Evolutionary conservation across 1,140 invertebrate genomes (phyloP).

Genomic region (Magallana gigas): DNA sequence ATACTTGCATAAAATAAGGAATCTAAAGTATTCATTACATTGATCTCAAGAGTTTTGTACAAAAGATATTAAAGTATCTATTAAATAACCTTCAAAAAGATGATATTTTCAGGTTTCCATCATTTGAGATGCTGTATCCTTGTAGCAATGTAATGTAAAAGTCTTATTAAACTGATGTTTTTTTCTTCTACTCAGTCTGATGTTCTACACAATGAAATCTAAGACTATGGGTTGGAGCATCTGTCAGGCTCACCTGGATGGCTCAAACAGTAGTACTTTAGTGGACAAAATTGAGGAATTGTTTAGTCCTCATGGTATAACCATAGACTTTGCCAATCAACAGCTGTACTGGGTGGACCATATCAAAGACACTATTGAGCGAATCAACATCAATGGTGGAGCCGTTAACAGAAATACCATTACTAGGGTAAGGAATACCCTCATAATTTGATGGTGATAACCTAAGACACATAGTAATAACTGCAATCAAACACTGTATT

Average conservation of each 20-base stretch:
- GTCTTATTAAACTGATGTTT: neutral
- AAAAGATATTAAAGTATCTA: too few species aligned
- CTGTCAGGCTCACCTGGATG: slow-evolving; percentile 93
- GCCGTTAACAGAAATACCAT: neutral
- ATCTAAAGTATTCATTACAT: too few species aligned
- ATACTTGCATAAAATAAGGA: too few species aligned
- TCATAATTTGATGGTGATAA: neutral
- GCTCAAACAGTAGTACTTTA: slow-evolving; percentile 81
- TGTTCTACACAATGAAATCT: slow-evolving; percentile 78
- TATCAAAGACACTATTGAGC: slow-evolving; percentile 93
- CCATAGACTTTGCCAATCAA: slow-evolving; percentile 85
- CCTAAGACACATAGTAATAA: neutral
- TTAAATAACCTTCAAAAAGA: too few species aligned
- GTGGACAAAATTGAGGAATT: slow-evolving; percentile 89
- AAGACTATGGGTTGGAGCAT: slow-evolving; percentile 88
- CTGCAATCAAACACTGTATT: too few species aligned
- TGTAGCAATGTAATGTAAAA: too few species aligned
- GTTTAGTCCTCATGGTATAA: slow-evolving; percentile 94
- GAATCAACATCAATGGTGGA: slow-evolving; percentile 92
- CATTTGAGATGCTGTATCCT: too few species aligned
- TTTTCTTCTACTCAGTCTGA: slow-evolving; percentile 58
- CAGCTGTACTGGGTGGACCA: slow-evolving; percentile 84
- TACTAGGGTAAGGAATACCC: neutral
- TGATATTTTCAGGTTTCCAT: too few species aligned
- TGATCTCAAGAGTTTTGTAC: too few species aligned